A percentile compares a stretch with the other conserved stretches of the same genome.
Evolutionary conservation across 2,113 vertebrate species (phyloP).

Genomic region (Pipa parva): DNA sequence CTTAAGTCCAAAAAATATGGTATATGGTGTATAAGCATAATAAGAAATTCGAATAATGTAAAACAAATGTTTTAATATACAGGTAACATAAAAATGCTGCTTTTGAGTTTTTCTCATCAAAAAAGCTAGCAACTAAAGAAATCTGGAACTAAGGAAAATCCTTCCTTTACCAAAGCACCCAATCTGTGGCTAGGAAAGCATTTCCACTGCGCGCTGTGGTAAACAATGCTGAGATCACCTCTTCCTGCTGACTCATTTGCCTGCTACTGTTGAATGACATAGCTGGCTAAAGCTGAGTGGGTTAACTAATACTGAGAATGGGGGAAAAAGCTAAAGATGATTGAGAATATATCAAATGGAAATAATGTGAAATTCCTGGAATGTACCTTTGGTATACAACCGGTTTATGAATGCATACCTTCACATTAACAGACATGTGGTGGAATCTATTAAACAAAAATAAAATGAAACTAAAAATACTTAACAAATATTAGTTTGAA

Average conservation of each 20-base stretch:
- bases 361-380: conserved; percentile 1
- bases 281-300: neutral
- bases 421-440: no score
- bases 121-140: conserved; percentile 16
- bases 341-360: neutral
- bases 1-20: no score
- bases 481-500: no score
- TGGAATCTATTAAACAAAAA: no score
- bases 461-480: no score
- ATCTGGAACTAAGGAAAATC: conserved; percentile 16
- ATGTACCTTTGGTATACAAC: neutral
- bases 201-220: conserved; percentile 23
- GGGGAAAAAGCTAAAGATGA: conserved; percentile 10
- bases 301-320: conserved; percentile 7
- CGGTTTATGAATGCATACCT: no score
- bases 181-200: conserved; percentile 15
- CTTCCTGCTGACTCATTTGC: conserved; percentile 11
- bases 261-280: neutral
- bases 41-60: no score
- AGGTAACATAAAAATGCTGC: no score
- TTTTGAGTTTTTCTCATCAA: neutral
- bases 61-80: no score
- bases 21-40: no score
- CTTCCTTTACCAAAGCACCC: neutral
- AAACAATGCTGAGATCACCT: conserved; percentile 13